Conservation (phyloP, 2,888 invertebrate species). For the Orchestes rusci region DNA sequence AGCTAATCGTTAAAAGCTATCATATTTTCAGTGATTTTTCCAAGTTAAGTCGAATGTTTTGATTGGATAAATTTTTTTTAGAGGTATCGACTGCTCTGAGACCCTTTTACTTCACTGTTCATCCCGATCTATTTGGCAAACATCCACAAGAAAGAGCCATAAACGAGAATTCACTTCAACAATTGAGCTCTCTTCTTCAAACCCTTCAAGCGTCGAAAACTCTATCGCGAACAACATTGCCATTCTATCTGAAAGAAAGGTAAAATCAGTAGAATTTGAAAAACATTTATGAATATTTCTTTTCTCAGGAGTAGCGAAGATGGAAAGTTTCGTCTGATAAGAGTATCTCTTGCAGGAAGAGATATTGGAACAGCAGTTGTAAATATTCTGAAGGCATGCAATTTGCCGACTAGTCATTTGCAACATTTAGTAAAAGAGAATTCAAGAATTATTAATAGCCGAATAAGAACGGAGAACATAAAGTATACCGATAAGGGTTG, state of each 20-base stretch:
- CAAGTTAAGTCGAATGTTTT: too few species aligned
- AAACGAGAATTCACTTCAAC: conserved; percentile 86
- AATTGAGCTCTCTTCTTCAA: conserved; percentile 78
- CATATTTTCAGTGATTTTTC: too few species aligned
- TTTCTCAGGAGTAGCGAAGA: conserved; percentile 13
- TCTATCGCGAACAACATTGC: conserved; percentile 56
- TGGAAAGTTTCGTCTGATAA: conserved; percentile 65
- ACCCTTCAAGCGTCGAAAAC: conserved; percentile 60
- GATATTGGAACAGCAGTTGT: conserved; percentile 67
- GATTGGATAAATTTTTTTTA: too few species aligned
- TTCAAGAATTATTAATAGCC: not conserved
- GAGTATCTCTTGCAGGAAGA: conserved; percentile 61
- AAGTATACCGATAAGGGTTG: conserved; percentile 17
- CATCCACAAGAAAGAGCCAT: conserved; percentile 79
- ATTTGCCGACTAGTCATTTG: conserved; percentile 80
- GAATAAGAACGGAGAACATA: conserved; percentile 7
- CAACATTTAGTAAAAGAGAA: conserved; percentile 44
- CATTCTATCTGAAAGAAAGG: conserved; percentile 70
- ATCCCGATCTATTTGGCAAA: conserved; percentile 91
- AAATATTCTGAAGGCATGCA: conserved; percentile 71
- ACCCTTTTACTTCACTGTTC: conserved; percentile 92
- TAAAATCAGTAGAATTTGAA: conserved; percentile 5
- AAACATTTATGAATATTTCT: too few species aligned
- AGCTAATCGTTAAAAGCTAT: too few species aligned
- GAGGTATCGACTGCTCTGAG: conserved; percentile 86